Percentiles rank a stretch among this genome's conserved stretches.
Evolutionary conservation across 2,888 invertebrate species (phyloP).

Genomic region (Xestia sexstrigata): DNA sequence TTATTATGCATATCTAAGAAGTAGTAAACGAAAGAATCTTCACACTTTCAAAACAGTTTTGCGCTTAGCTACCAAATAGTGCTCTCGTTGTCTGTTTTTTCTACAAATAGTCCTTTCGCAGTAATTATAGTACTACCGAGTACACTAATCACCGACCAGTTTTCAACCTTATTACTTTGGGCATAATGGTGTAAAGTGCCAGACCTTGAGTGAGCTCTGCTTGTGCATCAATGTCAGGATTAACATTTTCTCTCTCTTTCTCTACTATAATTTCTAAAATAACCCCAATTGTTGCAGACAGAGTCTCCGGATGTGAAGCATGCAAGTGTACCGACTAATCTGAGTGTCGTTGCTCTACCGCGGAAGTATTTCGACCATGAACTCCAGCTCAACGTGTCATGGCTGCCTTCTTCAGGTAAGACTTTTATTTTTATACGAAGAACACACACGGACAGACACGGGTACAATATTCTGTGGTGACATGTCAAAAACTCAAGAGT

Average conservation of each 20-base stretch:
- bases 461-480: not conserved
- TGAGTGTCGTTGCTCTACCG: constrained; percentile 76
- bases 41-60: not conserved
- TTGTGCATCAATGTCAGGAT: too few species aligned
- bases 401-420: constrained; percentile 79
- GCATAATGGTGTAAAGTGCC: not conserved
- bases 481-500: not conserved
- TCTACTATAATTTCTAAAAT: not conserved
- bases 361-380: constrained; percentile 80
- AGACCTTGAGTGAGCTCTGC: not conserved
- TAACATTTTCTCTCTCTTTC: not conserved
- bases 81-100: not conserved
- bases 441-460: too few species aligned
- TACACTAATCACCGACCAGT: not conserved
- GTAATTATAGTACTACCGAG: not conserved
- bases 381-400: constrained; percentile 84
- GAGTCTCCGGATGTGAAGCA: constrained; percentile 63
- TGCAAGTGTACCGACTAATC: constrained; percentile 76
- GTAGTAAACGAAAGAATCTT: too few species aligned
- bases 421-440: not conserved
- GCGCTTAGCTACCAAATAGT: not conserved
- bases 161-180: not conserved
- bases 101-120: not conserved
- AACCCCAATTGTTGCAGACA: constrained; percentile 71
- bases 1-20: too few species aligned